Evolutionary conservation across 2,888 invertebrate species (phyloP).

Genomic region (Euproctis similis): DNA sequence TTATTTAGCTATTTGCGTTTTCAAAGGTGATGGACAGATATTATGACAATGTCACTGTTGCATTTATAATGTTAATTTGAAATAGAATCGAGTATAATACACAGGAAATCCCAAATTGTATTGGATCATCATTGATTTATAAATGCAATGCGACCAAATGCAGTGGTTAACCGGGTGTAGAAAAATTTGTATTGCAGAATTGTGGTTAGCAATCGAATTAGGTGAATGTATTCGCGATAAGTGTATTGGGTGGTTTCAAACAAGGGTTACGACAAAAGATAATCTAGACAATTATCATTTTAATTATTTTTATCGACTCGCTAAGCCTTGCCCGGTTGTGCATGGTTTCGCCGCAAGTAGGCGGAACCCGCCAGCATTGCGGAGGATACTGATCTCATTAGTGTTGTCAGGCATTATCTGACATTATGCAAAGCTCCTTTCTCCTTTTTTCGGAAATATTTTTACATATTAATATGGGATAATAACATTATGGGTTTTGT

Average conservation of each 20-base stretch:
- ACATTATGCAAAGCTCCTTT: slow-evolving; percentile 20
- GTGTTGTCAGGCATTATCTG: slow-evolving; percentile 21
- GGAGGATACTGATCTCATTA: slow-evolving; percentile 20
- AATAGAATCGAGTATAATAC: too few species aligned
- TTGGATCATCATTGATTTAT: slow-evolving; percentile 12
- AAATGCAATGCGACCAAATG: slow-evolving; percentile 9
- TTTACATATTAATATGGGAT: slow-evolving; percentile 16
- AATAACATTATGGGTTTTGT: slow-evolving; percentile 10
- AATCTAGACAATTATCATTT: too few species aligned
- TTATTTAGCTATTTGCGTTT: too few species aligned
- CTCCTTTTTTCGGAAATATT: slow-evolving; percentile 15
- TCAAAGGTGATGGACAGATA: too few species aligned
- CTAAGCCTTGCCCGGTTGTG: slow-evolving; percentile 12
- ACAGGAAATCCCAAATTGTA: too few species aligned
- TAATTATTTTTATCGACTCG: slow-evolving; percentile 20
- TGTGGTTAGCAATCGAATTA: too few species aligned
- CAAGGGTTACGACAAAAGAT: too few species aligned
- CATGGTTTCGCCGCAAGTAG: slow-evolving; percentile 13
- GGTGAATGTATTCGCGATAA: too few species aligned
- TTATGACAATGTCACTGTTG: too few species aligned
- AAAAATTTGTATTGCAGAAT: slow-evolving; percentile 24
- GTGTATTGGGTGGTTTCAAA: too few species aligned
- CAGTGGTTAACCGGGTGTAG: slow-evolving; percentile 16
- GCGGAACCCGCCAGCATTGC: slow-evolving; percentile 10
- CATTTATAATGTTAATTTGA: too few species aligned